Evolutionary conservation across 2,113 vertebrate species (phyloP).

Genomic region (Orientallactaga bullata): DNA sequence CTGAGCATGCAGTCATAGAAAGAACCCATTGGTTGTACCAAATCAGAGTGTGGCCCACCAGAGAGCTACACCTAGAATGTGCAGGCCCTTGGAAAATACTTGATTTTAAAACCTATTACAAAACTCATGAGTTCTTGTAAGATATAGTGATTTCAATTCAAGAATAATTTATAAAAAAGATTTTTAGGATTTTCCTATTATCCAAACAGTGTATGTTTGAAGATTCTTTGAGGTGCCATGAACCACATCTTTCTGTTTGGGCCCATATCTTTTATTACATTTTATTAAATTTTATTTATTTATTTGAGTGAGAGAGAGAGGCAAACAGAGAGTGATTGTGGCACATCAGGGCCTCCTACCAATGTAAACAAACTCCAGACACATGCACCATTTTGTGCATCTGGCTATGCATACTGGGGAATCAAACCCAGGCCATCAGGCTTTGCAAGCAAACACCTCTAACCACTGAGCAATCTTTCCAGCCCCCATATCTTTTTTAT

Average conservation of each 20-base stretch:
- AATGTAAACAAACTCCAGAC: too few relatives aligned
- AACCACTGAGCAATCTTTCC: too few relatives aligned
- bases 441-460: too few relatives aligned
- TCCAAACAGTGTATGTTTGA: neutral
- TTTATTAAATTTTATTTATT: too few relatives aligned
- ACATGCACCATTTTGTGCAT: too few relatives aligned
- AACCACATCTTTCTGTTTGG: neutral
- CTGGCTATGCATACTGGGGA: too few relatives aligned
- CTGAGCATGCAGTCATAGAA: neutral
- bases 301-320: too few relatives aligned
- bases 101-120: constrained; percentile 1
- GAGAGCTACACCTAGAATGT: neutral
- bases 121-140: neutral
- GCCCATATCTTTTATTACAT: neutral
- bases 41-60: neutral
- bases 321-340: too few relatives aligned
- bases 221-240: neutral
- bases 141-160: neutral
- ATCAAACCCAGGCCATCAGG: too few relatives aligned
- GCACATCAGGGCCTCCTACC: too few relatives aligned
- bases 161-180: neutral
- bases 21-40: neutral
- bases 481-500: neutral
- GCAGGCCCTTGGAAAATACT: neutral
- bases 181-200: neutral